Conservation (phyloP, 2,888 invertebrate genomes). For the Marronus borbonicus region DNA sequence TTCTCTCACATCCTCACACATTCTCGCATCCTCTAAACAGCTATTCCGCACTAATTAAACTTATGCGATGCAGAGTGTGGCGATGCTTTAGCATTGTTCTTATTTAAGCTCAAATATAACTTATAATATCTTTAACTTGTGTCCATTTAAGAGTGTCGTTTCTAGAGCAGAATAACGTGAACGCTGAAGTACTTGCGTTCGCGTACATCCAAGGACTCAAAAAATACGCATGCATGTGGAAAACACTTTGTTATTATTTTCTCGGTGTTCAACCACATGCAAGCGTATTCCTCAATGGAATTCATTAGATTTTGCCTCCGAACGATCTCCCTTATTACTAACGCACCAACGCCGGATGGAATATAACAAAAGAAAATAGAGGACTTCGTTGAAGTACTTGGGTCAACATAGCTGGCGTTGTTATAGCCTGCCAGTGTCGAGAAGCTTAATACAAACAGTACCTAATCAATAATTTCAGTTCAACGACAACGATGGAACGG, state of each 20-base stretch:
- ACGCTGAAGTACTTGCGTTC: too few relatives aligned
- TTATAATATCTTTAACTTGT: too few relatives aligned
- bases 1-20: too few relatives aligned
- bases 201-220: too few relatives aligned
- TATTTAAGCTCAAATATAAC: too few relatives aligned
- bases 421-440: slow-evolving; percentile 49
- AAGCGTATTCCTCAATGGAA: slow-evolving; percentile 11
- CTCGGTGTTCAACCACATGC: background rate
- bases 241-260: background rate
- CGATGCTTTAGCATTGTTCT: too few relatives aligned
- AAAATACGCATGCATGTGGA: too few relatives aligned
- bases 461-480: slow-evolving; percentile 47
- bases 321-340: background rate
- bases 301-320: slow-evolving; percentile 11
- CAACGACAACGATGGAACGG: background rate
- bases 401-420: slow-evolving; percentile 50
- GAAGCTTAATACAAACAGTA: slow-evolving; percentile 48
- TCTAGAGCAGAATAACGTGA: too few relatives aligned
- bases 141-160: too few relatives aligned
- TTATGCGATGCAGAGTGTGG: too few relatives aligned
- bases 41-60: too few relatives aligned
- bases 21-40: too few relatives aligned
- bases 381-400: slow-evolving; percentile 5
- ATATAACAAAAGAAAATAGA: slow-evolving; percentile 35
- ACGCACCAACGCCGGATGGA: background rate